Conservation (phyloP, 2,888 invertebrate species). For the Trachelus tabidus region DNA sequence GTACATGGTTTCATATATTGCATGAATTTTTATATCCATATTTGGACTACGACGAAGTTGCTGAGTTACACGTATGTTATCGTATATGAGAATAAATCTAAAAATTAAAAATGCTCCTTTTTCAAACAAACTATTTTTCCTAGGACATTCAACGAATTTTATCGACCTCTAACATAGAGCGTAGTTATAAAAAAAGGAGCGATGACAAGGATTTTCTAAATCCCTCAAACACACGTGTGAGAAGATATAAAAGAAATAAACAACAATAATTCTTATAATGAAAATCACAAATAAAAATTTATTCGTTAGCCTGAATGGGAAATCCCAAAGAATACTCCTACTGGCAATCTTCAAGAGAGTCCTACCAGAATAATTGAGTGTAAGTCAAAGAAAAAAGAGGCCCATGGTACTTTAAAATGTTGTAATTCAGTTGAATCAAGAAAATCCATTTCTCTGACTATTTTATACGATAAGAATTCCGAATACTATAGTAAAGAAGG, state of each 20-base stretch:
- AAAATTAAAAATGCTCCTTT: not conserved
- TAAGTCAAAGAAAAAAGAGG: too few species aligned
- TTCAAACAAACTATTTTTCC: not conserved
- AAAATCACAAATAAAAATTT: too few species aligned
- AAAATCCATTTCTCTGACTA: slow-evolving; percentile 9
- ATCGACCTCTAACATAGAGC: not conserved
- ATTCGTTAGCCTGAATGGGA: too few species aligned
- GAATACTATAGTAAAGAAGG: not conserved
- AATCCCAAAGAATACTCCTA: too few species aligned
- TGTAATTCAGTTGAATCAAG: not conserved
- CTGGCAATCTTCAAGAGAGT: too few species aligned
- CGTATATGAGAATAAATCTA: not conserved
- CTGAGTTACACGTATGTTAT: slow-evolving; percentile 38
- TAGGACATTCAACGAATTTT: slow-evolving; percentile 1
- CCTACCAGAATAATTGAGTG: too few species aligned
- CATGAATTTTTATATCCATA: slow-evolving; percentile 44
- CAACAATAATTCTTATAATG: too few species aligned
- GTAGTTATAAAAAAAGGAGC: too few species aligned
- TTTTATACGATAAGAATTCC: slow-evolving; percentile 12
- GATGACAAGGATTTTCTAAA: too few species aligned
- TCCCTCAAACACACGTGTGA: too few species aligned
- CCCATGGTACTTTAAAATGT: not conserved
- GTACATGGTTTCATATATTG: slow-evolving; percentile 41
- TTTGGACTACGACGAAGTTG: slow-evolving; percentile 43
- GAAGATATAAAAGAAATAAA: too few species aligned